phyloP scores from a whole-genome alignment of 2,888 invertebrate genomes.

The Cerceris ruficornis region DNA sequence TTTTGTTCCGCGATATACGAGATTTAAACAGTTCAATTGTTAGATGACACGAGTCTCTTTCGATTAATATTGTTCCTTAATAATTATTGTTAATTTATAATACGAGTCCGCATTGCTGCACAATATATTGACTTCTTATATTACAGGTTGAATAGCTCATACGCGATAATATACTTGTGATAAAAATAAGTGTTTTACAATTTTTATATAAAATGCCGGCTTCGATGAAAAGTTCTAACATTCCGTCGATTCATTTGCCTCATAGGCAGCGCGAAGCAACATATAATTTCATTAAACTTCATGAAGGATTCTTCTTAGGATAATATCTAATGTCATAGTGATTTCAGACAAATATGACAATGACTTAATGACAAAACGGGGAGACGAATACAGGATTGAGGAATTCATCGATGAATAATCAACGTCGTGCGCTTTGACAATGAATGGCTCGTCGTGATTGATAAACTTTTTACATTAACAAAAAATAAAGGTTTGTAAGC shows the following conservation, averaged over 20 bases:
- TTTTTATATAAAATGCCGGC: conserved; percentile 41
- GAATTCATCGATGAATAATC: background rate
- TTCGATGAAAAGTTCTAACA: background rate
- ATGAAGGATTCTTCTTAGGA: too few relatives aligned
- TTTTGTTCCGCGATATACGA: conserved; percentile 39
- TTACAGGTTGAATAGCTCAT: conserved; percentile 38
- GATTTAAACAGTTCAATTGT: conserved; percentile 26
- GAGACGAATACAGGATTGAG: background rate
- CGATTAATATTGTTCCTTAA: conserved; percentile 28
- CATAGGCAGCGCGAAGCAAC: background rate
- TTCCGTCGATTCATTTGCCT: background rate
- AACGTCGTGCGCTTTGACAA: background rate
- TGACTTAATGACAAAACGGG: too few relatives aligned
- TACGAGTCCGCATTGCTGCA: conserved; percentile 51
- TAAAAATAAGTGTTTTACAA: conserved; percentile 49
- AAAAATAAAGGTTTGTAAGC: too few relatives aligned
- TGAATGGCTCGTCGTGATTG: background rate
- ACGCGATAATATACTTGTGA: conserved; percentile 43
- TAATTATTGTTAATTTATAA: conserved; percentile 41
- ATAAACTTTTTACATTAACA: background rate
- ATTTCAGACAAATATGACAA: too few relatives aligned
- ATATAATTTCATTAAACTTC: too few relatives aligned
- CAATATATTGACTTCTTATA: conserved; percentile 54
- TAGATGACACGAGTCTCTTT: conserved; percentile 35
- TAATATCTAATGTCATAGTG: too few relatives aligned